Base-by-base conservation (phyloP, 2,888 invertebrate species). In the Dioctria linearis region DNA sequence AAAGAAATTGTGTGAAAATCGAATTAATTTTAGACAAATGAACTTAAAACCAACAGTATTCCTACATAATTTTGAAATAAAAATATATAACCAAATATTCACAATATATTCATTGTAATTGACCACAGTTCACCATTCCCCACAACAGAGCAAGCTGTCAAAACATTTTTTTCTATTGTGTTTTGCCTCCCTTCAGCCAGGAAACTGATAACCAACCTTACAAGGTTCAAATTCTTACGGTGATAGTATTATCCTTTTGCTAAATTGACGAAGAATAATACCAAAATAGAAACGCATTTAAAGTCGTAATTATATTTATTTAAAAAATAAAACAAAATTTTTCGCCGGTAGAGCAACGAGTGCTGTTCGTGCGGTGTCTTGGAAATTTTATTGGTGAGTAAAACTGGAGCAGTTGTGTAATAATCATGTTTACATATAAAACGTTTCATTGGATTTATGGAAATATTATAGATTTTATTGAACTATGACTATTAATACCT, bases 321-420 rank as follows among this genome's bases (percentile, higher is more conserved):
- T n/a, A 39, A 25, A 11, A 11, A 25, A 25, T 25, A 25, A 69
- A 59, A 59, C 42, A 42, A 57, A 63, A 39, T 40, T 57, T 59
- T 43, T 75, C 49, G 40, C 54, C 59, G 59, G 73, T 43, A 75
- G 49, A 46, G 42, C 69, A 69, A 49, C 37, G 5, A 59, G 9
- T 54, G 71, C 43, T 13, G 13, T 42, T 5, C 25, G 63, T 63
- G 63, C 39, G 37, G 2, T 63, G 39, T n/a, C 40, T 63, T 63
- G 37, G 63, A 9, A 59, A 75, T 42, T 75, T 69, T 42, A 40
- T 75, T 75, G 76, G 76, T 76, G 76, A 76, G 76, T 49, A 63
- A n/a, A 63, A 39, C 76, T 76, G 76, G 76, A 76, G 49, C 46
- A 76, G 76, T 76, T 76, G 76, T 76, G 76, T 76, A 76, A 76